Evolutionary conservation across 30 jellyfish, hydroid and myxozoan species (phyloP), one percentile per base, ranked within the genome.

Genomic region (Aurelia sp.): DNA sequence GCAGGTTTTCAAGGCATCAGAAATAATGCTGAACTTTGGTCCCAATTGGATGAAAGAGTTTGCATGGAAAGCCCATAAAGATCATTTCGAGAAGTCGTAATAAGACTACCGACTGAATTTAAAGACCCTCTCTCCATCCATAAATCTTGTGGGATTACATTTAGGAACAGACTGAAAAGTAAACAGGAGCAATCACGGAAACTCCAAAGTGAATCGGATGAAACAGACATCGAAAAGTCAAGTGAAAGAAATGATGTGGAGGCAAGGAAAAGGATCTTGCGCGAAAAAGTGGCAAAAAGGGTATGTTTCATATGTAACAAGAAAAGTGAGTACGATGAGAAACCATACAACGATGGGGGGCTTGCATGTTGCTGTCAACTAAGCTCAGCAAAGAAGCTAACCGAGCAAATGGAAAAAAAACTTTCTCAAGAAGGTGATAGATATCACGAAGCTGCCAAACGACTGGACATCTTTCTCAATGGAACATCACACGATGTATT

Each of bases 381-480:
- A n/a, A n/a, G n/a, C n/a, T n/a, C n/a, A n/a, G n/a, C n/a, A n/a
- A n/a, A n/a, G n/a, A n/a, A n/a, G n/a, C n/a, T n/a, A n/a, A n/a
- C n/a, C n/a, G n/a, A n/a, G 59, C 31, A 51, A 20, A 62, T 63
- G 87, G 61, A 35, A 51, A 74, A n/a, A 61, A 74, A 41, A 74
- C 13, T 74, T 51, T 74, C 75, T 51, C 75, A 74, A 47, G 85
- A 50, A 74, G 4, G 85, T 74, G 73, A 48, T 27, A 74, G 58
- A 74, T 76, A 58, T 76, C 40, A 62, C 66, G 78, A 76, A 15
- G 87, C 87, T 76, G 87, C 87, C 75, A 76, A 76, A 9, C 87
- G 87, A 60, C 76, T 76, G 51, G 87, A 76, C 66, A 76, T 76
- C 76, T 33, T 76, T 76, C 87, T 76, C 51, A 58, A 31, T 60